Evolutionary conservation across 2,888 invertebrate species (phyloP).

Genomic region (Brenthis daphne): DNA sequence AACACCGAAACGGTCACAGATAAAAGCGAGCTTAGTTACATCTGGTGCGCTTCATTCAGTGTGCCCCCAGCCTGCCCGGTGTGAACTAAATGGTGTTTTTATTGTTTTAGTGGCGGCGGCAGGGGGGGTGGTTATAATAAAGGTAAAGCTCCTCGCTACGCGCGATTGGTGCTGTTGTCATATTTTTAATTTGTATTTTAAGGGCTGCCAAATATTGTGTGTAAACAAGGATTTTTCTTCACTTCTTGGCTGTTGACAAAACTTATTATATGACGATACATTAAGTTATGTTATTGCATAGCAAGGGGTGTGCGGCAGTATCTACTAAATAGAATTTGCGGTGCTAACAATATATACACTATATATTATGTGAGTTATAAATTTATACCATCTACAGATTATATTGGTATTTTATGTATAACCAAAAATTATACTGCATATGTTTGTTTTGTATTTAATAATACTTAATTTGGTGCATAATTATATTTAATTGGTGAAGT

Average conservation of each 20-base stretch:
- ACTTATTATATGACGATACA: slow-evolving; percentile 3
- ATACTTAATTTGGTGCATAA: too few species aligned
- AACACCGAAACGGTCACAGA: slow-evolving; percentile 74
- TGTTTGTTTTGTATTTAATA: too few species aligned
- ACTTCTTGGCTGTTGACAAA: slow-evolving; percentile 59
- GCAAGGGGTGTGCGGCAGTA: background rate
- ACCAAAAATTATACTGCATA: too few species aligned
- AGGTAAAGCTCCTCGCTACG: slow-evolving; percentile 94
- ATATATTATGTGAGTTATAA: too few species aligned
- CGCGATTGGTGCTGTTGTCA: slow-evolving; percentile 89
- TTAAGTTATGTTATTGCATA: background rate
- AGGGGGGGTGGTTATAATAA: slow-evolving; percentile 97
- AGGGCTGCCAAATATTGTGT: slow-evolving; percentile 75
- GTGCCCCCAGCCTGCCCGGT: slow-evolving; percentile 74
- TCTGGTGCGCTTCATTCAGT: slow-evolving; percentile 81
- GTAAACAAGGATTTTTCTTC: slow-evolving; percentile 32
- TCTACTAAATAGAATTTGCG: background rate
- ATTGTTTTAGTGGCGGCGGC: slow-evolving; percentile 97
- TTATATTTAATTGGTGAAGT: too few species aligned
- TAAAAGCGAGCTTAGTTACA: slow-evolving; percentile 77
- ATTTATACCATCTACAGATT: too few species aligned
- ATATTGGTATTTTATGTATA: too few species aligned
- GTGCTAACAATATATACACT: too few species aligned
- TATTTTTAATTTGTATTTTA: slow-evolving; percentile 75
- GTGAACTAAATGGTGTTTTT: slow-evolving; percentile 89